Base-by-base conservation (phyloP, 2,888 invertebrate species). In the Melikaiella ostensackeni region DNA sequence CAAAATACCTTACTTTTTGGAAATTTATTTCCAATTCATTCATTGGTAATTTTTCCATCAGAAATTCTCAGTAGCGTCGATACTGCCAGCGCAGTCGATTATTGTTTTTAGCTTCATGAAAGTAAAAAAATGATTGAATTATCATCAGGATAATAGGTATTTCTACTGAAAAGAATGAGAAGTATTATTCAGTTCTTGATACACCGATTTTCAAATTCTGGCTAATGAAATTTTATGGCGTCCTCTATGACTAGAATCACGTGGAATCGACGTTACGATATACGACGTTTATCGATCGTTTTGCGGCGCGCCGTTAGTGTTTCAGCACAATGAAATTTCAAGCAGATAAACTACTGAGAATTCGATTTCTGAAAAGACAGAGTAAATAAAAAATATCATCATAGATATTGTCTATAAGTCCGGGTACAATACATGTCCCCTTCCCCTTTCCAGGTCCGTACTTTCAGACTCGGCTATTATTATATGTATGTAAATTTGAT, bases 241-340 rank as follows among this genome's bases (percentile, higher is more conserved):
- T n/a, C 5, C n/a, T 27, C 27, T 70, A 27, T 70, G 50, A 50
- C 19, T 62, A 7, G 27, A 50, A 30, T 30, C 30, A 70, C 70
- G 70, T 70, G 46, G 27, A 70, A 50, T 70, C 50, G 50, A 27
- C 70, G 70, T 70, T 50, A 50, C 70, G 30, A 50, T 30, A 27
- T 30, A 50, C n/a, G 46, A 30, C 16, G 24, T 50, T 70, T 70
- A 70, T 70, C 50, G 70, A 70, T 30, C n/a, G 70, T 70, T 50
- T 70, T 70, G 50, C 46, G 30, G 70, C 19, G 30, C 30, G 27
- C 70, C 50, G 30, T 30, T 50, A 30, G 27, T 70, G 27, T 50
- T 70, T 70, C n/a, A 70, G 27, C 19, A n/a, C 30, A 19, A 50
- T 33, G 19, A 50, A 46, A 50, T 70, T 50, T 70, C 50, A 24